A percentile compares a stretch with the other conserved stretches of the same genome.
Conservation (phyloP, 2,888 invertebrate species). For the Aspidiotus destructor region DNA sequence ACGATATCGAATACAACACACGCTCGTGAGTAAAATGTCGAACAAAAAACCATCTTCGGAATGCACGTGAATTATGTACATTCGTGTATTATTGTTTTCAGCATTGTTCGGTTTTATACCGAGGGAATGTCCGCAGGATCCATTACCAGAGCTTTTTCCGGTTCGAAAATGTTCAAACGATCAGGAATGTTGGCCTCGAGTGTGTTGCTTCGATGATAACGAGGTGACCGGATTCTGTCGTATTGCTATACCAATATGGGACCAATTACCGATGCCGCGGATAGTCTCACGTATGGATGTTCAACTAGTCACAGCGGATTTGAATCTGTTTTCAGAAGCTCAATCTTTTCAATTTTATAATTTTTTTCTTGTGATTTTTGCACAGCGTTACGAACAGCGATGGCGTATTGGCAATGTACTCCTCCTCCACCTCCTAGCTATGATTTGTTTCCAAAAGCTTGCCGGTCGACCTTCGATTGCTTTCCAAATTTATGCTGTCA, state of each 20-base stretch:
- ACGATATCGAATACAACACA: conserved; percentile 11
- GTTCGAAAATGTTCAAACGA: conserved; percentile 59
- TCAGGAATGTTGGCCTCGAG: conserved; percentile 61
- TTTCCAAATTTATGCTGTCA: conserved; percentile 72
- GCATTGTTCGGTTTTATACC: conserved; percentile 61
- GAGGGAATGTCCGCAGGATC: conserved; percentile 57
- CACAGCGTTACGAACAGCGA: conserved; percentile 39
- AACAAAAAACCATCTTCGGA: too few species aligned
- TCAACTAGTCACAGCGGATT: background rate
- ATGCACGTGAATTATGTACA: too few species aligned
- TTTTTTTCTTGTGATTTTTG: conserved; percentile 17
- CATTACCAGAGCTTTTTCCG: conserved; percentile 57
- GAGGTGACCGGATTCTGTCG: conserved; percentile 55
- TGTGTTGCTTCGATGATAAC: conserved; percentile 63
- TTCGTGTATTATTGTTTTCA: conserved; percentile 40
- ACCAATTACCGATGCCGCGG: conserved; percentile 34
- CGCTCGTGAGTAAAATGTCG: conserved; percentile 17
- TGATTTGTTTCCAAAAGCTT: conserved; percentile 58
- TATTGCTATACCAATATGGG: conserved; percentile 42
- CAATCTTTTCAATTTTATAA: background rate
- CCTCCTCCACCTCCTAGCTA: conserved; percentile 56
- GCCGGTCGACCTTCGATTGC: conserved; percentile 61
- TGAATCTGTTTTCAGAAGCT: background rate
- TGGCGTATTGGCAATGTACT: conserved; percentile 63
- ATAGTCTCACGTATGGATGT: conserved; percentile 24